Evolutionary conservation across 2,113 vertebrate species (phyloP), one percentile per base, ranked within the genome.

Genomic region (Saguinus imperator): DNA sequence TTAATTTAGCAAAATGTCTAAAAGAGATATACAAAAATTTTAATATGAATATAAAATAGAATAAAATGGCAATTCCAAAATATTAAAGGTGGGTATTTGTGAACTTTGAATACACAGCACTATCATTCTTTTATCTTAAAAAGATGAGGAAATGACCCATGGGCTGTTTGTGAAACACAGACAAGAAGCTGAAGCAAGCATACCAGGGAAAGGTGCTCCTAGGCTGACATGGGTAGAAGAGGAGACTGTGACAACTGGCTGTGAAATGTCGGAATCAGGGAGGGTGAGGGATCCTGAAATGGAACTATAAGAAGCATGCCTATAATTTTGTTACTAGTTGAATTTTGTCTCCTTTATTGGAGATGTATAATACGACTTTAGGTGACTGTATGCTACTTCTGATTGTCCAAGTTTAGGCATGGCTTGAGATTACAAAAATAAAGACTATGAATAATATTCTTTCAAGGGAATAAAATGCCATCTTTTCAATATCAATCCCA

Each of bases 51-150:
- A 40, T 40, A 40, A 40, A 40, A 40, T 40, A 3, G 37, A 40
- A 40, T 40, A 40, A 40, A 40, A 40, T 3, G 37, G 37, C 37
- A 40, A 40, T 40, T 40, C 37, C 37, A 40, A 40, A 40, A 40
- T 40, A 40, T 40, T 40, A 40, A 40, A 40, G 37, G 37, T 40
- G 37, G 37, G 37, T 40, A 40, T 40, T 40, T 40, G 37, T 40
- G 37, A 40, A 40, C 37, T 76, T 40, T 89, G n/a, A 91, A 75
- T 50, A 87, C 3, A 90, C 0, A 66, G 12, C 4, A 52, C 14
- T 58, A 52, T 79, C 18, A 58, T 11, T 85, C 29, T 76, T 96
- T 82, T n/a, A 68, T 64, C 72, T 68, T 94, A 91, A 92, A 89
- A 87, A 40, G n/a, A 92, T 32, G 9, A 95, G 52, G 61, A 91